Evolutionary conservation across 2,797 vertebrate genomes (phyloP), one percentile per base, ranked within the genome.

Genomic region (Liparis tanakae): DNA sequence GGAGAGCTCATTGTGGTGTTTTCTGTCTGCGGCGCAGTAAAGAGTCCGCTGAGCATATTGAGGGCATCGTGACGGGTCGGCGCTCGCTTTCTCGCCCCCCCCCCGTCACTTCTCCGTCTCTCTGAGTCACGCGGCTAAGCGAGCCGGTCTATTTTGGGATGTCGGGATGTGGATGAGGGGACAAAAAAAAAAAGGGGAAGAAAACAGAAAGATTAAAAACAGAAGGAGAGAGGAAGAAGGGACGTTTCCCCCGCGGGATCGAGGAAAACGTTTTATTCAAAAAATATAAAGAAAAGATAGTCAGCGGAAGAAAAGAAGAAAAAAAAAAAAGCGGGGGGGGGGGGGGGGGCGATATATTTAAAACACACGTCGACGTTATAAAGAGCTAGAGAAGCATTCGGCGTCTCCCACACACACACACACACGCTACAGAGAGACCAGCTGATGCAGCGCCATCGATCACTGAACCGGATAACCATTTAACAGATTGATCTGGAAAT

Each of bases 81-180:
- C 3, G 1, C 56, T 75, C n/a, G 34, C 66, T 53, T 79, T 70
- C 68, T 43, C 62, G 15, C 61, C 72, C 7, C 44, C 15, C 4
- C 1, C 59, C 25, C 66, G 34, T 57, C 65, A 44, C 36, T 30
- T 72, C 58, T 61, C 63, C 25, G 25, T 74, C 72, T 82, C n/a
- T 82, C 85, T 86, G 87, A 90, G 74, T 90, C 90, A 89, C 56
- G 73, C 81, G 79, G 89, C 87, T 83, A 83, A 30, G 86, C 78
- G n/a, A 89, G 82, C 84, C 79, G 73, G 82, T 90, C 90, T 91
- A 91, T 92, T 93, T 93, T 73, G 84, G 86, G 89, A 89, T 82
- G 84, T 85, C 84, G 88, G 85, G 87, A 81, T 63, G 76, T 36
- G 74, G 81, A 82, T 67, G 78, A 88, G 80, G 44, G 25, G 25